A percentile compares a stretch with the other conserved stretches of the same genome.
phyloP scores from a whole-genome alignment of 2,888 invertebrate species.

The Hecatera dysodea region DNA sequence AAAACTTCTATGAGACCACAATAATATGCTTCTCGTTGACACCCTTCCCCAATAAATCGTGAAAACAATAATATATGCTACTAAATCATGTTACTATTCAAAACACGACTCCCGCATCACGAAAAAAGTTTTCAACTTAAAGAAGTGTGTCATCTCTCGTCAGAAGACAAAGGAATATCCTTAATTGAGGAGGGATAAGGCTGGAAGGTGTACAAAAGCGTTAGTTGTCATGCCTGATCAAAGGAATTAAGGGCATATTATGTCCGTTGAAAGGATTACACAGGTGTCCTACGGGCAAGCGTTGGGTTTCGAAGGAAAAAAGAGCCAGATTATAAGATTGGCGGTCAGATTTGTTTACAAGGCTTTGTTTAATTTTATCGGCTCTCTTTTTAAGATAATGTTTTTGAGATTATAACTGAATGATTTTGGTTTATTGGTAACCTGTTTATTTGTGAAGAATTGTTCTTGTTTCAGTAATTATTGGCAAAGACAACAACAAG shows the following conservation, averaged over 20 bases:
- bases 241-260: slow-evolving; percentile 90
- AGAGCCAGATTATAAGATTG: slow-evolving; percentile 54
- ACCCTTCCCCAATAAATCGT: slow-evolving; percentile 84
- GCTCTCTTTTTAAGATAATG: slow-evolving; percentile 29
- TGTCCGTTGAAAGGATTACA: slow-evolving; percentile 89
- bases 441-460: no score
- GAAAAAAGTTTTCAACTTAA: slow-evolving; percentile 65
- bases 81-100: slow-evolving; percentile 89
- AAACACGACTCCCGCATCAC: slow-evolving; percentile 81
- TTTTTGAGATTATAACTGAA: not conserved
- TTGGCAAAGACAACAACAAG: no score
- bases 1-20: slow-evolving; percentile 70
- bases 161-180: slow-evolving; percentile 84
- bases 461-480: no score
- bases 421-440: slow-evolving; percentile 18
- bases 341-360: slow-evolving; percentile 71
- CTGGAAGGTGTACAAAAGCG: slow-evolving; percentile 83
- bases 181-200: slow-evolving; percentile 87
- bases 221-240: slow-evolving; percentile 90
- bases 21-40: slow-evolving; percentile 71
- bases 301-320: slow-evolving; percentile 72
- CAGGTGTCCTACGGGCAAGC: slow-evolving; percentile 83
- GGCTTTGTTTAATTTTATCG: slow-evolving; percentile 57
- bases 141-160: slow-evolving; percentile 84
- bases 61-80: slow-evolving; percentile 78